Evolutionary conservation across 1,140 invertebrate species (phyloP).

Genomic region (Potamilus streckersoni): DNA sequence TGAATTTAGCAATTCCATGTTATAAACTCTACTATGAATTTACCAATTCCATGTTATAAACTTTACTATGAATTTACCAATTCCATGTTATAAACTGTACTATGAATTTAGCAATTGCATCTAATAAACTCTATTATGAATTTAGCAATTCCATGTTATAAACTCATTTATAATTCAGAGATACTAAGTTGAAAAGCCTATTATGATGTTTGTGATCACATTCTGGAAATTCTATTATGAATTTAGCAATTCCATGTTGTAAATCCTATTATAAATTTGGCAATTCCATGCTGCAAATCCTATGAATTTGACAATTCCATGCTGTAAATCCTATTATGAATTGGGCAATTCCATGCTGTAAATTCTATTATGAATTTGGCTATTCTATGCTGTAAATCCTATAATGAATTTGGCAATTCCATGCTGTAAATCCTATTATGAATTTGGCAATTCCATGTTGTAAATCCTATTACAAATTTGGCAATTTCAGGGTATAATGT

Average conservation of each 20-base stretch:
- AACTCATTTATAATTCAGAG: too few species aligned
- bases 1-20: conserved; percentile 1
- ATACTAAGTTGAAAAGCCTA: neutral
- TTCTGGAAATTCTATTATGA: neutral
- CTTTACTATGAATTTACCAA: neutral
- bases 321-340: too few species aligned
- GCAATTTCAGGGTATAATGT: too few species aligned
- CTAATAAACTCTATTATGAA: neutral
- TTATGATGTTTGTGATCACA: neutral
- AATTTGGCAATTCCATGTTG: too few species aligned
- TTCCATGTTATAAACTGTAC: neutral
- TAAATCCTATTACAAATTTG: too few species aligned
- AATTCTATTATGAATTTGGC: neutral
- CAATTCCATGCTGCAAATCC: too few species aligned
- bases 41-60: neutral
- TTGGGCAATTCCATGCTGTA: conserved; percentile 1
- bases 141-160: too few species aligned
- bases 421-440: neutral
- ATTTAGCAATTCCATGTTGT: too few species aligned
- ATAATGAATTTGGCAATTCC: neutral
- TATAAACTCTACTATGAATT: neutral
- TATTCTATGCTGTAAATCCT: neutral
- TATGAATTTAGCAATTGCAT: neutral
- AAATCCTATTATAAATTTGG: too few species aligned
- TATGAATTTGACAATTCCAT: too few species aligned